Conservation (phyloP, 2,888 invertebrate species). For the Ernsta delagoae region DNA sequence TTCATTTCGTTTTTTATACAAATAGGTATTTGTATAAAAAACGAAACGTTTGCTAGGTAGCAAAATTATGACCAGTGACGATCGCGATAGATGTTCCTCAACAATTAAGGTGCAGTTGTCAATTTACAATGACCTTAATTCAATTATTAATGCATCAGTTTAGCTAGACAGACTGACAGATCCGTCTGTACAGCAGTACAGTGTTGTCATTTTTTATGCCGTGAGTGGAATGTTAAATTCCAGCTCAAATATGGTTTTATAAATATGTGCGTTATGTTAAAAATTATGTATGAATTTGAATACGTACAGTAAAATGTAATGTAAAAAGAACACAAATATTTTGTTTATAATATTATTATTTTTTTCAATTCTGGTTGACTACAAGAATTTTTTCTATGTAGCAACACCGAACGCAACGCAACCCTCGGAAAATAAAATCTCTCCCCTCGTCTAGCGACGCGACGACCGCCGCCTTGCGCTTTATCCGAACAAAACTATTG, state of each 20-base stretch:
- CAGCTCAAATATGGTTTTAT: neutral
- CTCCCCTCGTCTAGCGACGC: slow-evolving; percentile 32
- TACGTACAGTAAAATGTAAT: too few species aligned
- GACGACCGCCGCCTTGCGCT: slow-evolving; percentile 8
- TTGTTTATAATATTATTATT: neutral
- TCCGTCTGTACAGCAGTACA: too few species aligned
- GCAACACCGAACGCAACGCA: slow-evolving; percentile 14
- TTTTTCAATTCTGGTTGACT: neutral
- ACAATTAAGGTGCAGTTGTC: neutral
- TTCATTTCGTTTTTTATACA: too few species aligned
- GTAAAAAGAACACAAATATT: too few species aligned
- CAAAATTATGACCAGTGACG: too few species aligned
- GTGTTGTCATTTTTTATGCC: neutral
- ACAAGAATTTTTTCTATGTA: slow-evolving; percentile 4
- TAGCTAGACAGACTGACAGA: neutral
- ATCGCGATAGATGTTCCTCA: neutral
- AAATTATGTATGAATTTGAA: too few species aligned
- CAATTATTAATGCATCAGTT: slow-evolving; percentile 1
- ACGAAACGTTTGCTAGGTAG: too few species aligned
- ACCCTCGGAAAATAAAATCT: slow-evolving; percentile 31
- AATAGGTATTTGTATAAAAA: too few species aligned
- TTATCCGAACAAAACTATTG: neutral
- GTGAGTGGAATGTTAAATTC: neutral
- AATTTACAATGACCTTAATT: slow-evolving; percentile 3
- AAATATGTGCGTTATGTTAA: too few species aligned